Conservation (phyloP, 2,888 invertebrate species). For the Himalopsyche japonica region DNA sequence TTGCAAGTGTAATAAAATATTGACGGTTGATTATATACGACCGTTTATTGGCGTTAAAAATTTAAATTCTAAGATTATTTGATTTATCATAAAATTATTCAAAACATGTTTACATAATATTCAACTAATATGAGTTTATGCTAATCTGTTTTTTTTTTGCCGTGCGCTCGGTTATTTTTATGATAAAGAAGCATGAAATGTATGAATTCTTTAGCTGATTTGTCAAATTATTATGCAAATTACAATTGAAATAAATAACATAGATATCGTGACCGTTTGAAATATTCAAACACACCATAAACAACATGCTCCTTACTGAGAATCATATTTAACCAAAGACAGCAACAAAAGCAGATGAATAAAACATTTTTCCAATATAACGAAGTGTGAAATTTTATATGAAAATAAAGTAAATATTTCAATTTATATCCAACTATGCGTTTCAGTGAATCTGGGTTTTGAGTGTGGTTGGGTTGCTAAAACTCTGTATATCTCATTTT, state of each 20-base stretch:
- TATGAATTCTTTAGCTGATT: background rate
- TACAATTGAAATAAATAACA: background rate
- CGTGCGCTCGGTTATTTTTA: background rate
- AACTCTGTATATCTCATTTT: no score
- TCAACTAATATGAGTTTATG: background rate
- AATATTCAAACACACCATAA: constrained; percentile 15
- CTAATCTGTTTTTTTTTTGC: background rate
- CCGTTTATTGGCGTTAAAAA: background rate
- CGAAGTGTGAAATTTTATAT: no score
- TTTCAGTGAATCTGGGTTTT: no score
- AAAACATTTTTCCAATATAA: background rate
- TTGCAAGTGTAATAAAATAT: background rate
- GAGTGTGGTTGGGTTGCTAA: no score
- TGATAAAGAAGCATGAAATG: background rate
- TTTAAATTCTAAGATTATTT: background rate
- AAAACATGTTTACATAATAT: background rate
- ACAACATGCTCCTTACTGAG: constrained; percentile 13
- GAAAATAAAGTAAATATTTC: no score
- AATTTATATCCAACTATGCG: no score
- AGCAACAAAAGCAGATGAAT: background rate
- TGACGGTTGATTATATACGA: background rate
- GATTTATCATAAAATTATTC: background rate
- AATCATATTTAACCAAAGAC: background rate
- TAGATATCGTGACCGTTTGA: background rate
- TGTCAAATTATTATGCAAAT: background rate